Evolutionary conservation across 2,888 invertebrate species (phyloP).

Genomic region (Hydraecia micacea): DNA sequence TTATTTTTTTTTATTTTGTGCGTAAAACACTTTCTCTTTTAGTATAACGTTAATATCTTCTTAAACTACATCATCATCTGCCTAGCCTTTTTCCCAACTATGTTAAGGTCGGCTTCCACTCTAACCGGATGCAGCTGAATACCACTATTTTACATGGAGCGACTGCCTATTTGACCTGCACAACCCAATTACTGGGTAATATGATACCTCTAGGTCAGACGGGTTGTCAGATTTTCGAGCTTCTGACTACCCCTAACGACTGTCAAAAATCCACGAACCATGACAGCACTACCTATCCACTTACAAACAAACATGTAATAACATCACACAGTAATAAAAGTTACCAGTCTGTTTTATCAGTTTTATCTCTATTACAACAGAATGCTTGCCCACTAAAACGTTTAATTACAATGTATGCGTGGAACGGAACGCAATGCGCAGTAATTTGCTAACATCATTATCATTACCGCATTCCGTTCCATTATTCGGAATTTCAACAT

Average conservation of each 20-base stretch:
- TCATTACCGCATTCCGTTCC: constrained; percentile 72
- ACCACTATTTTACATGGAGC: too few relatives aligned
- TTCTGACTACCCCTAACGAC: too few relatives aligned
- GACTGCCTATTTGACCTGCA: background rate
- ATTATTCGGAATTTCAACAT: constrained; percentile 64
- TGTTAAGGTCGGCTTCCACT: too few relatives aligned
- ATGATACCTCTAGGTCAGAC: too few relatives aligned
- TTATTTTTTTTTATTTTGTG: background rate
- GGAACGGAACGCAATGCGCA: constrained; percentile 55
- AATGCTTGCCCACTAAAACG: constrained; percentile 45
- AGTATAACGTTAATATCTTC: constrained; percentile 13
- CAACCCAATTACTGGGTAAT: too few relatives aligned
- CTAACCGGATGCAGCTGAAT: too few relatives aligned
- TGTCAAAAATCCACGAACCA: too few relatives aligned
- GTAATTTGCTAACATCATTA: constrained; percentile 62
- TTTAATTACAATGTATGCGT: constrained; percentile 62
- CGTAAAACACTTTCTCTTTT: constrained; percentile 49
- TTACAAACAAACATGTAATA: constrained; percentile 29
- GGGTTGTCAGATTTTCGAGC: too few relatives aligned
- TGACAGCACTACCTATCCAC: background rate
- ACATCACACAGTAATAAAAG: constrained; percentile 33
- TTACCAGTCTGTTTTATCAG: constrained; percentile 45
- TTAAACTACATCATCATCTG: too few relatives aligned
- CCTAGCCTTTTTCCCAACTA: too few relatives aligned
- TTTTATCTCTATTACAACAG: constrained; percentile 59